Base-by-base conservation (phyloP, 1,140 invertebrate genomes). In the Drosophila paulistorum region DNA sequence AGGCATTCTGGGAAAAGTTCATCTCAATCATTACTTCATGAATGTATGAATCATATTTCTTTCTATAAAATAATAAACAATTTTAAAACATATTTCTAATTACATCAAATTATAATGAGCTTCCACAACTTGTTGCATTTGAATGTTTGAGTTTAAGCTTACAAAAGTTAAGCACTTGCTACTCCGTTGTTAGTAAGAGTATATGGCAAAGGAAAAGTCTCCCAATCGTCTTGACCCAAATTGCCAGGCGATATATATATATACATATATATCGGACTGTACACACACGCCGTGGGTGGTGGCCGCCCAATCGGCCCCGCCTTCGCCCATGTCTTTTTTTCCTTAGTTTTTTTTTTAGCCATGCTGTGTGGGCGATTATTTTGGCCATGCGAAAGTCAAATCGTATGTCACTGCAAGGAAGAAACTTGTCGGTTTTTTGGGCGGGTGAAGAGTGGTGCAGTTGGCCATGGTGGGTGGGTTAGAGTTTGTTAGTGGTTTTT, bases 171-270 rank as follows among this genome's bases (percentile, higher is more conserved):
- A 48, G 7, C 45, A 20, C 45, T 48, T 48, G 45, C 9, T 10
- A 2, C 45, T 20, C 9, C 3, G 7, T 20, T 20, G 20, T 48
- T 48, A 23, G 45, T 48, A 42, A 78, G 74, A 17, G 74, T 71
- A 78, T 77, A 14, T 39, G 10, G 41, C 67, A 87, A 83, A 74
- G 69, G 67, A 85, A 85, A 85, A 69, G 81, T 77, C 17, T 39
- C 37, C 68, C 63, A 37, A 61, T 39, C 57, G 79, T 60, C 62
- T 73, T 82, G 76, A 82, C 74, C 78, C 63, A 74, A 78, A 26
- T 26, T 26, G 23, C 23, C 23, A 26, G 4, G 3, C 23, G 23
- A 26, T 26, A 26, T 26, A 26, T 26, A 26, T 26, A 26, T 26
- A 26, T 26, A 23, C 20, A 26, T 26, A 26, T 26, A 26, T 26